Percentiles rank a stretch among this genome's conserved stretches.
Evolutionary conservation across 2,888 invertebrate species (phyloP).

Genomic region (Agrotis segetum): DNA sequence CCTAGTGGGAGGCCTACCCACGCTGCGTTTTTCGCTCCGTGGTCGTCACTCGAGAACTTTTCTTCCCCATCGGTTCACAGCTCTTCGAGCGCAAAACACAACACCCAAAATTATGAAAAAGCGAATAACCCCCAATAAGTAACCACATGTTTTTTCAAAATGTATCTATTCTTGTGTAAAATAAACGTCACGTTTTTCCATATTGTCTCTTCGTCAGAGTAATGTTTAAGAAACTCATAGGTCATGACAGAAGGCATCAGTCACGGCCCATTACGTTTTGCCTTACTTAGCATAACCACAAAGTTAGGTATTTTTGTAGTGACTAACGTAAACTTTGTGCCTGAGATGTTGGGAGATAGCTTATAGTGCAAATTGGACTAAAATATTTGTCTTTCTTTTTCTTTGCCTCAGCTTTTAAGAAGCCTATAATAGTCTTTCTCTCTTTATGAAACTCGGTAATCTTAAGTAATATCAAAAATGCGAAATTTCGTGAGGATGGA

Average conservation of each 20-base stretch:
- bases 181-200: constrained; percentile 32
- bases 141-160: constrained; percentile 7
- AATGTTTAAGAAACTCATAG: constrained; percentile 18
- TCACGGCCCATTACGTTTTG: constrained; percentile 28
- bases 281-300: constrained; percentile 12
- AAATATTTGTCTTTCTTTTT: not conserved
- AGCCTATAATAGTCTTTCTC: not conserved
- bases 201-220: constrained; percentile 28
- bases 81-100: no score
- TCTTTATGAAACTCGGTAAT: no score
- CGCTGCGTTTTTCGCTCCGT: no score
- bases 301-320: constrained; percentile 7
- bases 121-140: not conserved
- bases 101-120: not conserved
- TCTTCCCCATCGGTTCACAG: no score
- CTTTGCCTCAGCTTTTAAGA: not conserved
- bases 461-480: no score
- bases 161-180: constrained; percentile 1
- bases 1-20: no score
- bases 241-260: constrained; percentile 46
- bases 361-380: not conserved
- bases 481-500: no score
- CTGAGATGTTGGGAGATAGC: not conserved
- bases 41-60: no score
- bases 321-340: not conserved